Evolutionary conservation across 2,113 vertebrate species (phyloP).

Genomic region (Haemorhous mexicanus): DNA sequence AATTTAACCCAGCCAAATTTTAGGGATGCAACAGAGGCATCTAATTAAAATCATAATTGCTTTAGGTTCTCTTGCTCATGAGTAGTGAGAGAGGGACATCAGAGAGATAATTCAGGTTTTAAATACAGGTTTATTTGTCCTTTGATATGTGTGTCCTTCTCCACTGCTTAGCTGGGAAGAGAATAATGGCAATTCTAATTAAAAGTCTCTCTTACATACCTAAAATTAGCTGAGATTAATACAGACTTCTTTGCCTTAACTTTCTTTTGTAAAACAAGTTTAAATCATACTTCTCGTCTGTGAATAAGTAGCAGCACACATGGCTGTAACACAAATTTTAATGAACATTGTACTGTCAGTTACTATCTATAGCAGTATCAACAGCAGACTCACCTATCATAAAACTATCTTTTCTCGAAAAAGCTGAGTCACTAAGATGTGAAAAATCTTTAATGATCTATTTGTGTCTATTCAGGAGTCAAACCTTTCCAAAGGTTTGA

Average conservation of each 20-base stretch:
- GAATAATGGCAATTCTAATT: conserved; percentile 3
- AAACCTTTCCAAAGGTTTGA: background rate
- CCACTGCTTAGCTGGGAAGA: background rate
- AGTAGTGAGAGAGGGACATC: background rate
- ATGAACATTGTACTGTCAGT: background rate
- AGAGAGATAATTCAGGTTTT: background rate
- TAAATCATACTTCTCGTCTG: background rate
- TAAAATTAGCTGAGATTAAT: background rate
- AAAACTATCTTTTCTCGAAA: background rate
- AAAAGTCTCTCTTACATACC: background rate
- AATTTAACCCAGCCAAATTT: background rate
- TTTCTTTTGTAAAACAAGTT: background rate
- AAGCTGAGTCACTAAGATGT: background rate
- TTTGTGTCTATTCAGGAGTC: background rate
- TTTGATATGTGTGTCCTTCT: conserved; percentile 1
- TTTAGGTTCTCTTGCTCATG: background rate
- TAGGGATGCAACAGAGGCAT: background rate
- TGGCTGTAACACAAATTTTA: background rate
- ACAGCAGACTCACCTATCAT: background rate
- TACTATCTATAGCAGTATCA: background rate
- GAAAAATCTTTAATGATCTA: background rate
- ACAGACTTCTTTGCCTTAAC: background rate
- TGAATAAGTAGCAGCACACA: background rate
- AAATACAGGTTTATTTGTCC: conserved; percentile 27
- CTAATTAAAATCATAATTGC: background rate